phyloP scores from a whole-genome alignment of 1,140 invertebrate species.

The Drosophila tristis region DNA sequence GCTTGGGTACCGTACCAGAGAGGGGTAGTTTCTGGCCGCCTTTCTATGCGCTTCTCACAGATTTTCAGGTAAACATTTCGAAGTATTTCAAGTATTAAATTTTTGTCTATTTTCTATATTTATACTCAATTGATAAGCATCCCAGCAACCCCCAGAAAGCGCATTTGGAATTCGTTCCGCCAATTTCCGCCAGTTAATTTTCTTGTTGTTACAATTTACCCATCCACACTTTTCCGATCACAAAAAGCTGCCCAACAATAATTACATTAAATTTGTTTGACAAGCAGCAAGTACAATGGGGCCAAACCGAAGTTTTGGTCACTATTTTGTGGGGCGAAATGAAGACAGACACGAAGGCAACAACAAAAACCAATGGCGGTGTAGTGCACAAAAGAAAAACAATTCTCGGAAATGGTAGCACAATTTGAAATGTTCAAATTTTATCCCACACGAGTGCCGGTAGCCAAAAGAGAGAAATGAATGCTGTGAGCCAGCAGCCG shows the following conservation, averaged over 20 bases:
- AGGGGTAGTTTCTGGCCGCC: too few relatives aligned
- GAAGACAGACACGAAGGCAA: constrained; percentile 20
- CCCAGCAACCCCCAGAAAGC: not conserved
- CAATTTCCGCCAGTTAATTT: constrained; percentile 25
- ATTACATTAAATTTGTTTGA: constrained; percentile 51
- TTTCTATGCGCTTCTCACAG: too few relatives aligned
- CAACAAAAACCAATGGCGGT: constrained; percentile 25
- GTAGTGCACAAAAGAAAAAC: constrained; percentile 42
- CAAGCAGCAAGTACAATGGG: constrained; percentile 22
- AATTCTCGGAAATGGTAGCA: constrained; percentile 60
- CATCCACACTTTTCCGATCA: constrained; percentile 27
- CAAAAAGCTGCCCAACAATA: constrained; percentile 10
- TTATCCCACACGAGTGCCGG: constrained; percentile 36
- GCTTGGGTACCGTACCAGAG: too few relatives aligned
- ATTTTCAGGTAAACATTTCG: too few relatives aligned
- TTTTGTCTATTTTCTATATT: too few relatives aligned
- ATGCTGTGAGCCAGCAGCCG: constrained; percentile 7
- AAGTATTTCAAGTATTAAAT: too few relatives aligned
- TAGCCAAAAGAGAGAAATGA: constrained; percentile 15
- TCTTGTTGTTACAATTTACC: constrained; percentile 7
- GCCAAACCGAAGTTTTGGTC: constrained; percentile 21
- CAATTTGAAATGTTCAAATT: constrained; percentile 51
- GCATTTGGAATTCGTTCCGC: constrained; percentile 24
- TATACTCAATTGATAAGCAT: too few relatives aligned
- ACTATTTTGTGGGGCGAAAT: constrained; percentile 2